These are phyloP conservation scores for Triplophysa yarkandensis DNA, from an alignment of 2,797 vertebrate species.

Conservation along the genomic window DNA sequence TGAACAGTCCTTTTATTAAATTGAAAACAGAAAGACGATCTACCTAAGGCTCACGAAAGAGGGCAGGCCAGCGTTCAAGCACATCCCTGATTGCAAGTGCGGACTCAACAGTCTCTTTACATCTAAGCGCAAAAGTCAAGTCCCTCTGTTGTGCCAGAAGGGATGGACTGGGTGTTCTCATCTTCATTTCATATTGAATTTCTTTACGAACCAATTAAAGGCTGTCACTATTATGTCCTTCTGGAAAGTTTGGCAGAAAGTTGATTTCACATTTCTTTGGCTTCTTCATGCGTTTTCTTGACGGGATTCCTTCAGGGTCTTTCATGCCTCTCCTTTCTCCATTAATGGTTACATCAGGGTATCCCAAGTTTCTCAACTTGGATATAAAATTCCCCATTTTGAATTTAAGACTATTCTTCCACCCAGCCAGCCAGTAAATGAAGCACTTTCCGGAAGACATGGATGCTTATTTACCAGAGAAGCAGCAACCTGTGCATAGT, in stretches of 20 bases:
- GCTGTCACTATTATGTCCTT: constrained; percentile 37
- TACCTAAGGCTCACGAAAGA: no score
- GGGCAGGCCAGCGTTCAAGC: not conserved
- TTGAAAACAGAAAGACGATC: no score
- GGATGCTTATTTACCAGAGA: constrained; percentile 14
- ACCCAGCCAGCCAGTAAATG: not conserved
- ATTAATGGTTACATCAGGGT: constrained; percentile 51
- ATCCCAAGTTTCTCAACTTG: constrained; percentile 34
- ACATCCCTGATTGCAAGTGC: constrained; percentile 15
- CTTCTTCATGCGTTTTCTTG: constrained; percentile 16
- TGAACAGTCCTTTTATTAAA: no score
- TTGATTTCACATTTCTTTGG: constrained; percentile 49
- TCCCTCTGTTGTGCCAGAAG: constrained; percentile 36
- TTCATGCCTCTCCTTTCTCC: constrained; percentile 41
- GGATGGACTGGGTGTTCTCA: constrained; percentile 35
- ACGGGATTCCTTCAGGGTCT: constrained; percentile 1
- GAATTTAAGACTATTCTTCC: constrained; percentile 2
- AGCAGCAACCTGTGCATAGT: not conserved
- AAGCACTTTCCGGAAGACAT: not conserved
- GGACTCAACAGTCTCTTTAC: constrained; percentile 30
- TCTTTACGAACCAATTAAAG: constrained; percentile 29
- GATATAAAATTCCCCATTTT: constrained; percentile 28
- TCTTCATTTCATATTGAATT: constrained; percentile 50
- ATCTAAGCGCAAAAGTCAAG: constrained; percentile 25
- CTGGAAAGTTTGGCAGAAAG: constrained; percentile 35